Evolutionary conservation across 2,888 invertebrate genomes (phyloP).

Genomic region (Octodonta nipae): DNA sequence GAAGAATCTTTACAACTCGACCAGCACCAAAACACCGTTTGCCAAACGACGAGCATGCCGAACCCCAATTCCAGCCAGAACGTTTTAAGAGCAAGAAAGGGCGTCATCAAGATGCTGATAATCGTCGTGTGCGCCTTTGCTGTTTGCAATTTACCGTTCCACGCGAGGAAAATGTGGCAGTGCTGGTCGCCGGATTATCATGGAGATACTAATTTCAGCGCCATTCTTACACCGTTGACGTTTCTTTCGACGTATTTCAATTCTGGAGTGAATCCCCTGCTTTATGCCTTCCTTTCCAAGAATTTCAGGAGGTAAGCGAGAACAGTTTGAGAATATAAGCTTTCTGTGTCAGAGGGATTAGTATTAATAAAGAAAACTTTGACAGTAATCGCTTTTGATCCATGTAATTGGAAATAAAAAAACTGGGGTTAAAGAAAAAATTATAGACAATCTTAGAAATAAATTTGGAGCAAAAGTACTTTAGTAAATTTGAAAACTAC

Average conservation of each 20-base stretch:
- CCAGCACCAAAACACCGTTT: slow-evolving; percentile 15
- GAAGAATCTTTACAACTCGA: too few relatives aligned
- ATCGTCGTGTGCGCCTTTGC: slow-evolving; percentile 81
- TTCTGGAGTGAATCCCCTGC: slow-evolving; percentile 77
- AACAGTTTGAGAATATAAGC: too few relatives aligned
- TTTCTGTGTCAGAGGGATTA: too few relatives aligned
- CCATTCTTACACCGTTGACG: slow-evolving; percentile 68
- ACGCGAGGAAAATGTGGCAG: slow-evolving; percentile 77
- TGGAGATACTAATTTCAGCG: slow-evolving; percentile 61
- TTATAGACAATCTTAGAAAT: too few relatives aligned
- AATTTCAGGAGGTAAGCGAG: slow-evolving; percentile 40
- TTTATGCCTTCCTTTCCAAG: slow-evolving; percentile 73
- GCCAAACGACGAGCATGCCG: slow-evolving; percentile 23
- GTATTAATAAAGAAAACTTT: too few relatives aligned
- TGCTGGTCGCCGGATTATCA: slow-evolving; percentile 49
- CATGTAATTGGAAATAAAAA: too few relatives aligned
- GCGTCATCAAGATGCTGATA: slow-evolving; percentile 79
- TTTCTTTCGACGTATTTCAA: slow-evolving; percentile 80
- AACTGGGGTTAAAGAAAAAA: too few relatives aligned
- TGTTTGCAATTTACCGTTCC: slow-evolving; percentile 78
- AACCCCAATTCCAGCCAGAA: slow-evolving; percentile 60
- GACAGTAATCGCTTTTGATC: too few relatives aligned
- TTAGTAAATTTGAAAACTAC: too few relatives aligned
- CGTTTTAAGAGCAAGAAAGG: slow-evolving; percentile 63
- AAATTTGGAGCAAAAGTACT: too few relatives aligned